phyloP scores from a whole-genome alignment of 2,797 vertebrate species.

The Vireo griseus region DNA sequence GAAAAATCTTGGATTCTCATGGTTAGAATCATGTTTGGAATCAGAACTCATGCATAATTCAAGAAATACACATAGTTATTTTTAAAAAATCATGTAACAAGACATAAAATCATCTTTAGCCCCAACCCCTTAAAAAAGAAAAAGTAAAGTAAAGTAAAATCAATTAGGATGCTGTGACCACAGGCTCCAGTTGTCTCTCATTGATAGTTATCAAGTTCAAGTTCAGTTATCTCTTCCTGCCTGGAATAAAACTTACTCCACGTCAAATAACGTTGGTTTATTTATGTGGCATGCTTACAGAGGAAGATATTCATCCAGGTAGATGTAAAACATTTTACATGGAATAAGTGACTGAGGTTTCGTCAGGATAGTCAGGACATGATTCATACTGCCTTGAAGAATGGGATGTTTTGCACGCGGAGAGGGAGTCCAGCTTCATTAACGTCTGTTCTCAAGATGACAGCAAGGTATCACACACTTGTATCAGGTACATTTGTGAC shows the following conservation, averaged over 20 bases:
- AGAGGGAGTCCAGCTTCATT: not conserved
- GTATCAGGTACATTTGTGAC: conserved; percentile 14
- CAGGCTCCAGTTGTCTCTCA: not conserved
- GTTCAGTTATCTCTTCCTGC: not conserved
- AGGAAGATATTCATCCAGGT: not conserved
- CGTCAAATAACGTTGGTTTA: not conserved
- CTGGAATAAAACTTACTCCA: not conserved
- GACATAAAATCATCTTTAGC: not conserved
- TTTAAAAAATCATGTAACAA: not conserved
- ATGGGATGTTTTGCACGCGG: not conserved
- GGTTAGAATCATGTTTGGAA: not conserved
- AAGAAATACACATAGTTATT: not conserved
- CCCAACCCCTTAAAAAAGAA: accelerated
- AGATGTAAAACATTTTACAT: not conserved
- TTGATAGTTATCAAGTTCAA: not conserved
- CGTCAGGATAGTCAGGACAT: not conserved
- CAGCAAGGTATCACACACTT: not conserved
- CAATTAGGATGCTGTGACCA: not conserved
- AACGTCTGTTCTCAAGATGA: not conserved
- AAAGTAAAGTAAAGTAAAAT: not conserved
- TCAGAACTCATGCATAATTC: not conserved
- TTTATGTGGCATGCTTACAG: not conserved
- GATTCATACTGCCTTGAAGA: not conserved
- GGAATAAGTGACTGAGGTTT: not conserved
- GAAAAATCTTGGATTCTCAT: not conserved